These are phyloP conservation scores for Alca torda DNA, from an alignment of 2,797 vertebrate genomes.

Conservation along the genomic window DNA sequence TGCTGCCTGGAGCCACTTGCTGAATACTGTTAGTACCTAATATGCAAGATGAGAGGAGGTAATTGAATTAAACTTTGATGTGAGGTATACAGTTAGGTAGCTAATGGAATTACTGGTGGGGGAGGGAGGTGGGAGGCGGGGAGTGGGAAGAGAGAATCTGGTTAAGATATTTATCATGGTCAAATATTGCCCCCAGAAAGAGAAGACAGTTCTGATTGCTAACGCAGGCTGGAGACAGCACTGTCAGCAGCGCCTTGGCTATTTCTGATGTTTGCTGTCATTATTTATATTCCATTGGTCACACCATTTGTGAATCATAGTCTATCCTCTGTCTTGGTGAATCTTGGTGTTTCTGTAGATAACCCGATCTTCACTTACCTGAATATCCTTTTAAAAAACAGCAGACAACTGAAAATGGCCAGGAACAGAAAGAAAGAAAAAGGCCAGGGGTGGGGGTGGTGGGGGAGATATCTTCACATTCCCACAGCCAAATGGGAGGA, in stretches of 20 bases:
- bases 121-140: neutral
- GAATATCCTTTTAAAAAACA: neutral
- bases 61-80: slow-evolving; percentile 24
- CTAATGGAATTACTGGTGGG: slow-evolving; percentile 23
- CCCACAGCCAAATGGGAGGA: neutral
- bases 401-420: neutral
- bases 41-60: slow-evolving; percentile 17
- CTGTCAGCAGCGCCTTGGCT: neutral
- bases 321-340: neutral
- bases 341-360: neutral
- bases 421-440: neutral
- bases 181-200: neutral
- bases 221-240: neutral
- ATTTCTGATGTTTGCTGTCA: neutral
- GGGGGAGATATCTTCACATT: neutral
- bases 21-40: slow-evolving; percentile 20
- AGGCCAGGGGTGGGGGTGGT: too few relatives aligned
- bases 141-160: neutral
- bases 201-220: neutral
- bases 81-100: slow-evolving; percentile 23
- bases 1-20: slow-evolving; percentile 7
- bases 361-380: neutral
- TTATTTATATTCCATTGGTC: neutral
- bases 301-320: neutral
- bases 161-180: neutral